Evolutionary conservation across 2,113 vertebrate species (phyloP).

Genomic region (Spilogale gracilis): DNA sequence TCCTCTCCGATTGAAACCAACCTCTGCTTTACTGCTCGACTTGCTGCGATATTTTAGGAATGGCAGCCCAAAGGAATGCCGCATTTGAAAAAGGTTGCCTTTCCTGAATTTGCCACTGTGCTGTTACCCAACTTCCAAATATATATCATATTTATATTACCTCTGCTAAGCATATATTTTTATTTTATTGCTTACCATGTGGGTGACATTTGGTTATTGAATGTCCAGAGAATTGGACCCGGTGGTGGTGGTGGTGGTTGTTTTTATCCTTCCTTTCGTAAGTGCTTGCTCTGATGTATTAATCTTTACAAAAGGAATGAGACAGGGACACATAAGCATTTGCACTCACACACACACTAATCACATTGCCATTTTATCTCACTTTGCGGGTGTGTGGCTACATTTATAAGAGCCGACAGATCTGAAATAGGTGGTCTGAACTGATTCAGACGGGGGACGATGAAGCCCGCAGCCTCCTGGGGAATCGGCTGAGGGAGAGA

Average conservation of each 20-base stretch:
- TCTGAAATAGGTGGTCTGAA: constrained; percentile 79
- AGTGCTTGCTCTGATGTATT: constrained; percentile 53
- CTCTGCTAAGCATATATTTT: constrained; percentile 70
- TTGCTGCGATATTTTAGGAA: constrained; percentile 57
- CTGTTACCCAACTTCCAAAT: constrained; percentile 53
- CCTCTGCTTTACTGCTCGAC: constrained; percentile 28
- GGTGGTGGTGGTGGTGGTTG: background rate
- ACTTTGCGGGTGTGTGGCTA: constrained; percentile 66
- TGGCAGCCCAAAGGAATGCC: constrained; percentile 60
- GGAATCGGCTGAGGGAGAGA: background rate
- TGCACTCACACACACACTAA: background rate
- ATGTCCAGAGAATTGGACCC: constrained; percentile 64
- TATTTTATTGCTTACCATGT: constrained; percentile 68
- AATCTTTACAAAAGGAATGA: background rate
- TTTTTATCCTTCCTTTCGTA: constrained; percentile 48
- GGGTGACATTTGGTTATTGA: constrained; percentile 71
- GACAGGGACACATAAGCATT: constrained; percentile 24
- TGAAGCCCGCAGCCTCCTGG: constrained; percentile 30
- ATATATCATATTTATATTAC: constrained; percentile 67
- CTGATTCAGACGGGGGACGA: constrained; percentile 58
- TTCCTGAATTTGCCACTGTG: constrained; percentile 69
- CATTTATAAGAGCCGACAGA: constrained; percentile 84
- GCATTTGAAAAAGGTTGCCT: constrained; percentile 66
- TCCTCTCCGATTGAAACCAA: constrained; percentile 65
- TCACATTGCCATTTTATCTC: constrained; percentile 73